Base-by-base conservation (phyloP, 2,888 invertebrate species). In the Eutolmus rufibarbis region DNA sequence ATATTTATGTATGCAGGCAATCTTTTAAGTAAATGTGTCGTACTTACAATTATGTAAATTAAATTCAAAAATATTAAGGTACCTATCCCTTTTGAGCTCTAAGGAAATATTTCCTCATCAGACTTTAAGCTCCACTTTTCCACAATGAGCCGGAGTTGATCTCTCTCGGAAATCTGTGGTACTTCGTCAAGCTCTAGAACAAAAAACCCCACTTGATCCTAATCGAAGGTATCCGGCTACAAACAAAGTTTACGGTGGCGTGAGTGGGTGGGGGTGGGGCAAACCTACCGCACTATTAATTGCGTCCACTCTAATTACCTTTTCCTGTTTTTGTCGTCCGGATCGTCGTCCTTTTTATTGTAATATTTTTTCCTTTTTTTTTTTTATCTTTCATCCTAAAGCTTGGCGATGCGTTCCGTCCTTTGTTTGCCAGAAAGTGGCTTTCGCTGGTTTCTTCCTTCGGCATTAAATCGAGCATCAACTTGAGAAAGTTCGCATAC, bases 401-500 rank as follows among this genome's bases (percentile, higher is more conserved):
- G 23, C 9, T 66, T 28, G 7, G 28, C 66, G 66, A 66, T 82
- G 57, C 82, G 66, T 82, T 82, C 37, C 66, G 40, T 82, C 57
- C 37, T 37, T 78, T 37, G 57, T 40, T 57, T 14, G 23, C 37
- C 9, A 43, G 7, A 85, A 46, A 85, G 31, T 85, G 28, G 85
- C 74, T 85, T 46, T 74, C 57, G 74, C n/a, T 85, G 28, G 85
- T 74, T 85, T 74, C 57, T 74, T 43, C 85, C 57, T 34, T 40
- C 40, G 37, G 31, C 46, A 74, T 85, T 85, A 85, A 74, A 74
- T 31, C 74, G 51, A 74, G 85, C 85, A 74, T 85, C 74, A 85
- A 74, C 74, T 85, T 74, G 85, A 74, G 74, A 74, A 85, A 85
- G 82, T 82, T 37, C 66, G 37, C 37, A 66, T 51, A 82, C 82